Base-by-base conservation (phyloP, 2,888 invertebrate genomes). In the Cartodere bifasciata region DNA sequence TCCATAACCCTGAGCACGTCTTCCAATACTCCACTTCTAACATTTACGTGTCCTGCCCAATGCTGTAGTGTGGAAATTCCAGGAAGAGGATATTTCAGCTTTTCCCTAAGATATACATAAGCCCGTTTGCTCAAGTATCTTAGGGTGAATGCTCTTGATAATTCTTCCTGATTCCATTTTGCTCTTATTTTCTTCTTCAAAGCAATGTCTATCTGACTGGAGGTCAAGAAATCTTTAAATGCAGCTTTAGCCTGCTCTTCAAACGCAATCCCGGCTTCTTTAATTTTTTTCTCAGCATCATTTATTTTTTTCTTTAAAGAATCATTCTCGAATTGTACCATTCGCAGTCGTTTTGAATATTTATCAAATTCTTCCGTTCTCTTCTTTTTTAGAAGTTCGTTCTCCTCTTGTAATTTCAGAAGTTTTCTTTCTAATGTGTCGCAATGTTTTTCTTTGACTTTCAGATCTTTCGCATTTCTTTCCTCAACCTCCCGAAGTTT, bases 31-130 rank as follows among this genome's bases (percentile, higher is more conserved):
- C 45, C 46, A 23, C 37, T 15, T 20, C 26, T 26, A 12, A 47
- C 12, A 23, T 41, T 38, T 9, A 46, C 22, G 23, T 38, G 41
- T n/a, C 38, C 24, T 5, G 42, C 42, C 45, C 45, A 48, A 31
- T 26, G 30, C 37, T 36, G 37, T 11, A 48, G 32, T 13, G 44
- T 31, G 7, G 37, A 34, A 10, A 39, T 16, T 23, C 26, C 34
- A 17, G 46, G 43, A 23, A 45, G 23, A 5, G 45, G 44, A 38
- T 42, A 44, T 10, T 38, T 29, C 11, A 37, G 29, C 13, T 17
- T 42, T 6, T 37, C 13, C 29, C 34, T 36, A 24, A 44, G 22
- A 34, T 37, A 43, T 9, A 37, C 21, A 29, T 45, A 45, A 9
- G 24, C 15, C 12, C 29, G 25, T 32, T 41, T 41, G 15, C 40